Percentiles rank a stretch among this genome's conserved stretches.
Conservation (phyloP, 2,113 vertebrate genomes). For the Anhinga anhinga region DNA sequence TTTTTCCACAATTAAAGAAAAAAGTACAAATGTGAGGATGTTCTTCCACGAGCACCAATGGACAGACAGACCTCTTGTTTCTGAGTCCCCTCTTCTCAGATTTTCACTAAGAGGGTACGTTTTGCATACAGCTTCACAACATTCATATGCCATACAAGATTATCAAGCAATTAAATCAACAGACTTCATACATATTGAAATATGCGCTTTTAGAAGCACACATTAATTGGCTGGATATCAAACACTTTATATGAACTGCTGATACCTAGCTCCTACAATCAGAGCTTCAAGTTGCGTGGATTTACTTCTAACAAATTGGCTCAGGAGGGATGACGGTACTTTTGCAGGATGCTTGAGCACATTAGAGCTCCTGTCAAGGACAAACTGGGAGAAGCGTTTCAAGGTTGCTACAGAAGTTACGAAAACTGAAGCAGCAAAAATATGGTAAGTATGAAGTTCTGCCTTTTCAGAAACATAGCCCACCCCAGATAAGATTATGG, state of each 20-base stretch:
- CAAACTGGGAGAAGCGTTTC: neutral
- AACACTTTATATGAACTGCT: neutral
- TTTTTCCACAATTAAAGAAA: neutral
- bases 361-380: neutral
- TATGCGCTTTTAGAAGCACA: accelerated
- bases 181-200: accelerated
- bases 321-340: accelerated
- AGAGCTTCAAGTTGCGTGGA: accelerated
- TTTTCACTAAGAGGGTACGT: neutral
- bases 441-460: neutral
- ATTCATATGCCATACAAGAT: accelerated
- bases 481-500: accelerated
- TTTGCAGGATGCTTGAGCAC: neutral
- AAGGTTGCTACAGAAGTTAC: neutral
- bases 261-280: neutral
- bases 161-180: neutral
- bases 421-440: neutral
- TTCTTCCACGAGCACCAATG: accelerated
- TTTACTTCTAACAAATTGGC: accelerated
- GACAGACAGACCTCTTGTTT: neutral
- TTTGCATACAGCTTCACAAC: accelerated
- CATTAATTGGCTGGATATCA: accelerated
- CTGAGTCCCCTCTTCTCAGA: accelerated
- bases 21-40: neutral
- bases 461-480: neutral